Evolutionary conservation across 2,113 vertebrate species (phyloP).

Genomic region (Leiothrix lutea): DNA sequence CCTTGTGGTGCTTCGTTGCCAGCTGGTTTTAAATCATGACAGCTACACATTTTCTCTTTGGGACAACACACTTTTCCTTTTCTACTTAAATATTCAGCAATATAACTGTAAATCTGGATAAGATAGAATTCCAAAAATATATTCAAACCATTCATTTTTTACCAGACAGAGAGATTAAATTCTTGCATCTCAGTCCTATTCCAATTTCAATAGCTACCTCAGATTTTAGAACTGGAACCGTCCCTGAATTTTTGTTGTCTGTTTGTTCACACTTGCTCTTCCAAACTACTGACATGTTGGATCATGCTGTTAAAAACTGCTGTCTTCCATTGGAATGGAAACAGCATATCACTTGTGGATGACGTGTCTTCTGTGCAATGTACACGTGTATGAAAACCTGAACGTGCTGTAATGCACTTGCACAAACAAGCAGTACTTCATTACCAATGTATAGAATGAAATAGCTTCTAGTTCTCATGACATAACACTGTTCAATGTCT

Average conservation of each 20-base stretch:
- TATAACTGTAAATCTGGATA: background rate
- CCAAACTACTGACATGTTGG: background rate
- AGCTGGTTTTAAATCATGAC: background rate
- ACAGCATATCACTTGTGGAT: fast-evolving
- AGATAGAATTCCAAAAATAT: background rate
- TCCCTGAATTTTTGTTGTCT: background rate
- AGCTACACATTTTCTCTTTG: background rate
- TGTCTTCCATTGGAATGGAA: background rate
- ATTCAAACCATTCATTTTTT: background rate
- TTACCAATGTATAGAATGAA: background rate
- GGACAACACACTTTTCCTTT: background rate
- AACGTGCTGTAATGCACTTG: background rate
- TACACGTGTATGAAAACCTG: background rate
- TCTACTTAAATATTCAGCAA: background rate
- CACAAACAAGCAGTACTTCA: background rate
- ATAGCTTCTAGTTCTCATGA: background rate
- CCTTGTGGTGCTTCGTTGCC: background rate
- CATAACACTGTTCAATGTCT: background rate
- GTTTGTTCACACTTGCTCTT: background rate
- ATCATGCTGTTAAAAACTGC: background rate
- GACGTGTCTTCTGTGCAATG: background rate
- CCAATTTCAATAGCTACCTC: background rate
- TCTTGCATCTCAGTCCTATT: background rate
- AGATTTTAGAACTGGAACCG: background rate
- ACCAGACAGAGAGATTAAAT: background rate